Evolutionary conservation across 2,888 invertebrate genomes (phyloP).

Genomic region (Phalera bucephala): DNA sequence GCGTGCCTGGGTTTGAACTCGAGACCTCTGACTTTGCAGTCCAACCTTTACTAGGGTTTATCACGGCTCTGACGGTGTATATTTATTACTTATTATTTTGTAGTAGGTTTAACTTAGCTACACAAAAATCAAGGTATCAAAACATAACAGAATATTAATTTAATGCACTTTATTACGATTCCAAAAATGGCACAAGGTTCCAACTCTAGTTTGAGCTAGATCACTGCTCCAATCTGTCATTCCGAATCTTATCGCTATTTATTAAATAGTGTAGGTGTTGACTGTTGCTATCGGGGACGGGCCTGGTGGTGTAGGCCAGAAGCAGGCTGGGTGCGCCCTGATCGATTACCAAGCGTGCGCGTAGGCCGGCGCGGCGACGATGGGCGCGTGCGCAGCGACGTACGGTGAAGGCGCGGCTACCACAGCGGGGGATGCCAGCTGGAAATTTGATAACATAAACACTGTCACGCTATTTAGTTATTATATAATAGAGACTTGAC

Average conservation of each 20-base stretch:
- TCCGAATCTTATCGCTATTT: constrained; percentile 43
- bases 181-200: constrained; percentile 53
- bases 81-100: too few relatives aligned
- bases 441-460: constrained; percentile 7
- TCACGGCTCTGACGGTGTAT: too few relatives aligned
- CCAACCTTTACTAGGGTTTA: too few relatives aligned
- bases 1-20: too few relatives aligned
- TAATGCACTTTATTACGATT: constrained; percentile 45
- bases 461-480: too few relatives aligned
- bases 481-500: too few relatives aligned
- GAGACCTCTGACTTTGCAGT: too few relatives aligned
- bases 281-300: constrained; percentile 61
- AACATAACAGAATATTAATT: constrained; percentile 24
- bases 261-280: constrained; percentile 48
- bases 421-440: constrained; percentile 67
- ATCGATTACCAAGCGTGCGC: constrained; percentile 65
- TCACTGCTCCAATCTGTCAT: constrained; percentile 44
- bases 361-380: constrained; percentile 55
- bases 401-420: constrained; percentile 59
- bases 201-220: constrained; percentile 42
- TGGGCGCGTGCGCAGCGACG: constrained; percentile 58
- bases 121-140: too few relatives aligned
- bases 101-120: too few relatives aligned
- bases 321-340: constrained; percentile 27
- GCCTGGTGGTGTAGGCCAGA: constrained; percentile 22